phyloP scores from a whole-genome alignment of 2,797 vertebrate species.

The Typhlichthys eigenmanni region DNA sequence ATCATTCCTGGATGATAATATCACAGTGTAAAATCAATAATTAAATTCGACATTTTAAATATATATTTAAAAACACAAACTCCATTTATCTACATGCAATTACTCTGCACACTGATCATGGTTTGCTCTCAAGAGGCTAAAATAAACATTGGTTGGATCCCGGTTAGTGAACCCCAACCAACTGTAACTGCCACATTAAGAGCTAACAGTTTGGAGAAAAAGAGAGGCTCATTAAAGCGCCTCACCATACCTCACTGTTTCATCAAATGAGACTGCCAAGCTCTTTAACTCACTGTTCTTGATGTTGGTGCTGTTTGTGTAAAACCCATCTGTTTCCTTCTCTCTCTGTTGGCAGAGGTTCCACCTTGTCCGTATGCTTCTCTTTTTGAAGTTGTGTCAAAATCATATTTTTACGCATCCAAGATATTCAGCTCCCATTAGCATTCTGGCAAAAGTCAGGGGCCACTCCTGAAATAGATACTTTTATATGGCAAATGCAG shows the following conservation, averaged over 20 bases:
- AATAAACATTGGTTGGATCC: constrained; percentile 17
- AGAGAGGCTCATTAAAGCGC: constrained; percentile 80
- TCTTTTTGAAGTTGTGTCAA: constrained; percentile 81
- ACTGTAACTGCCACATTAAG: constrained; percentile 68
- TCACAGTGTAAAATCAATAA: constrained; percentile 5
- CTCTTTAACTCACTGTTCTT: constrained; percentile 84
- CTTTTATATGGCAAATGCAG: constrained; percentile 38
- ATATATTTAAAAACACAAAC: background rate
- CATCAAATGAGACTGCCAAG: constrained; percentile 82
- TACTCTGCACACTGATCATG: constrained; percentile 15
- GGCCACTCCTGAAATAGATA: constrained; percentile 65
- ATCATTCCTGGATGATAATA: background rate
- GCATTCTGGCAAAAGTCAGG: constrained; percentile 70
- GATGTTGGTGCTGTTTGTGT: constrained; percentile 85
- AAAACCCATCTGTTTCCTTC: constrained; percentile 85
- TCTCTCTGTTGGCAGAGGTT: constrained; percentile 81
- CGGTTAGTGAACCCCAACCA: constrained; percentile 36
- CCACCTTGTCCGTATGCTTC: constrained; percentile 83
- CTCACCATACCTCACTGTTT: constrained; percentile 78
- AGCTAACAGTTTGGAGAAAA: constrained; percentile 72
- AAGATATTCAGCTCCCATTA: constrained; percentile 75
- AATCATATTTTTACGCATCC: constrained; percentile 75
- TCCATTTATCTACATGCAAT: background rate
- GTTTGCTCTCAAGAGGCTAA: constrained; percentile 22
- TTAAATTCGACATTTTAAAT: background rate